These are phyloP conservation scores for Synergus laeviventris DNA, from an alignment of 2,888 invertebrate genomes.

Conservation along the genomic window DNA sequence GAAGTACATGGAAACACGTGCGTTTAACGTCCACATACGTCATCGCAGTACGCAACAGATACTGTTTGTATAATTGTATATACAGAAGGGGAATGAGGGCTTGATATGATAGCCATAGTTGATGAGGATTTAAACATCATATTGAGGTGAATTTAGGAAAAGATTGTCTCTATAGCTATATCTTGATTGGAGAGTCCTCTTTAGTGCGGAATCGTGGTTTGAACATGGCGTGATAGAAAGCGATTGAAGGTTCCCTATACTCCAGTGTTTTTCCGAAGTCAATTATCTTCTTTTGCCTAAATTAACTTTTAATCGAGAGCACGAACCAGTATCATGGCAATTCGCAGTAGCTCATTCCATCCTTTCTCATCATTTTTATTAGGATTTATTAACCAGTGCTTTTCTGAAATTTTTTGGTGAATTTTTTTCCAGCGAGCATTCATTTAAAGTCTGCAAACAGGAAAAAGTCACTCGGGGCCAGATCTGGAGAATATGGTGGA, in stretches of 20 bases:
- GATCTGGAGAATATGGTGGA: no score
- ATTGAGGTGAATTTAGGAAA: neutral
- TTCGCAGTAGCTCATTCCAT: conserved; percentile 7
- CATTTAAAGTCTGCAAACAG: no score
- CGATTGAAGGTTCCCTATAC: conserved; percentile 63
- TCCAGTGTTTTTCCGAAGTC: conserved; percentile 58
- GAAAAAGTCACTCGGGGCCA: no score
- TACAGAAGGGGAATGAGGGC: neutral
- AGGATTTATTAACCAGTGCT: conserved; percentile 47
- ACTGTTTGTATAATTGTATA: neutral
- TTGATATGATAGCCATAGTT: no score
- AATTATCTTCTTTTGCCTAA: conserved; percentile 72
- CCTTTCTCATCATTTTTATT: conserved; percentile 47
- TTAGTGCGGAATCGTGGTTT: neutral
- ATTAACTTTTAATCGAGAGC: conserved; percentile 70
- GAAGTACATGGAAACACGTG: conserved; percentile 22
- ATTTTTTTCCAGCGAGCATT: no score
- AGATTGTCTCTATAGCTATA: conserved; percentile 3
- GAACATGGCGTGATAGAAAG: conserved; percentile 67
- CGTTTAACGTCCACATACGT: conserved; percentile 32
- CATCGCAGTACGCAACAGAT: neutral
- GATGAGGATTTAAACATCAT: no score
- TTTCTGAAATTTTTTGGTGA: neutral
- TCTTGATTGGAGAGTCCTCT: conserved; percentile 15
- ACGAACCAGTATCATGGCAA: conserved; percentile 50